A percentile compares a stretch with the other conserved stretches of the same genome.
Conservation (phyloP, 23 tunicate species). For the Phallusia fumigata region DNA sequence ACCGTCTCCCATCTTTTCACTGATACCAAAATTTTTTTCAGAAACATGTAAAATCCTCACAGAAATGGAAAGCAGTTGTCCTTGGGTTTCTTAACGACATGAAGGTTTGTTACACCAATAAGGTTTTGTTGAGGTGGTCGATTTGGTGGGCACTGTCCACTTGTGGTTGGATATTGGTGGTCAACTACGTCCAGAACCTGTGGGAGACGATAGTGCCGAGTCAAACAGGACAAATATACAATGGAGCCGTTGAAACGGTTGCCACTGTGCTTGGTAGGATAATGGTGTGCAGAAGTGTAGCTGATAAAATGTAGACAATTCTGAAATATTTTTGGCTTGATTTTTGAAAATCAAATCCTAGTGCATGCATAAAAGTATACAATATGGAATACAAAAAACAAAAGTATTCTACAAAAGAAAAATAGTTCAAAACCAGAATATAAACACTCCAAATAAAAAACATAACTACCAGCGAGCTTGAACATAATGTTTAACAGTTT, state of each 20-base stretch:
- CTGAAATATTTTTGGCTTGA: no score
- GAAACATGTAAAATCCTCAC: neutral
- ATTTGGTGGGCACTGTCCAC: conserved; percentile 80
- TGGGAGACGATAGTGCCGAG: conserved; percentile 75
- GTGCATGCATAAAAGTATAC: no score
- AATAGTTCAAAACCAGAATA: no score
- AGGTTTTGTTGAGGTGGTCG: conserved; percentile 63
- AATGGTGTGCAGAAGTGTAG: no score
- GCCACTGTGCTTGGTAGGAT: conserved; percentile 58
- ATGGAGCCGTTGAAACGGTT: conserved; percentile 71
- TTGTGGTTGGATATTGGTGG: conserved; percentile 79
- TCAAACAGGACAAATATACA: conserved; percentile 31
- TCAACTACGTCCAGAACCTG: conserved; percentile 76
- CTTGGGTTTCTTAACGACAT: conserved; percentile 9
- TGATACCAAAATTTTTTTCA: neutral
- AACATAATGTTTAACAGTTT: no score
- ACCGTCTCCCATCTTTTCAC: neutral
- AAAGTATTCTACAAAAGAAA: no score
- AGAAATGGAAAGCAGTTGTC: neutral
- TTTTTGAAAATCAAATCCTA: no score
- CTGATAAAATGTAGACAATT: no score
- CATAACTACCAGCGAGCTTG: no score
- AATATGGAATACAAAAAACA: no score
- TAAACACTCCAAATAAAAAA: no score
- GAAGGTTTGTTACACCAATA: conserved; percentile 32